Evolutionary conservation across 2,888 invertebrate species (phyloP).

Genomic region (Eristalis tenax): DNA sequence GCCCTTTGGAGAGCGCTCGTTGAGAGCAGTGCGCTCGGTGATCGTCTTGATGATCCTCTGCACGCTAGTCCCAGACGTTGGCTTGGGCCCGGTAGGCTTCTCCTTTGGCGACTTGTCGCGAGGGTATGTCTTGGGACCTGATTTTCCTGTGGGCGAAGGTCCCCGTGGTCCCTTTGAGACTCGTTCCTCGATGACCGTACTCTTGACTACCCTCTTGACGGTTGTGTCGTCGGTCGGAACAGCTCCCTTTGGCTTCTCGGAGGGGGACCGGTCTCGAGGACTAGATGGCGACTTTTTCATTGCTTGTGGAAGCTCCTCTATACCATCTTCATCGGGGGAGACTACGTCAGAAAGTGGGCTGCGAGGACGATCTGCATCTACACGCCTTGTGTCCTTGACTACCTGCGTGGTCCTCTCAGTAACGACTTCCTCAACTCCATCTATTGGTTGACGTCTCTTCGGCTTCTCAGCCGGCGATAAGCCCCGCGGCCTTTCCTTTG

Average conservation of each 20-base stretch:
- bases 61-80: neutral
- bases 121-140: neutral
- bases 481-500: conserved; percentile 13
- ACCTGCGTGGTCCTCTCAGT: neutral
- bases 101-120: neutral
- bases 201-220: neutral
- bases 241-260: neutral
- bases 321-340: neutral
- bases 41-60: neutral
- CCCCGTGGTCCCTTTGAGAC: conserved; percentile 1
- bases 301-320: neutral
- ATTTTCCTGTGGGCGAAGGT: neutral
- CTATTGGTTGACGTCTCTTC: neutral
- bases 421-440: neutral
- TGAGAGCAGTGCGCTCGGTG: neutral
- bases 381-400: neutral
- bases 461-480: conserved; percentile 5
- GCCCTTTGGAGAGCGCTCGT: neutral
- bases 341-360: neutral
- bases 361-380: neutral
- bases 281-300: neutral
- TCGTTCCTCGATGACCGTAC: neutral
- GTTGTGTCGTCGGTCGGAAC: neutral
- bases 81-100: neutral
- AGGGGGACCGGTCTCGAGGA: neutral